Evolutionary conservation across 2,888 invertebrate species (phyloP).

Genomic region (Adelphocoris suturalis): DNA sequence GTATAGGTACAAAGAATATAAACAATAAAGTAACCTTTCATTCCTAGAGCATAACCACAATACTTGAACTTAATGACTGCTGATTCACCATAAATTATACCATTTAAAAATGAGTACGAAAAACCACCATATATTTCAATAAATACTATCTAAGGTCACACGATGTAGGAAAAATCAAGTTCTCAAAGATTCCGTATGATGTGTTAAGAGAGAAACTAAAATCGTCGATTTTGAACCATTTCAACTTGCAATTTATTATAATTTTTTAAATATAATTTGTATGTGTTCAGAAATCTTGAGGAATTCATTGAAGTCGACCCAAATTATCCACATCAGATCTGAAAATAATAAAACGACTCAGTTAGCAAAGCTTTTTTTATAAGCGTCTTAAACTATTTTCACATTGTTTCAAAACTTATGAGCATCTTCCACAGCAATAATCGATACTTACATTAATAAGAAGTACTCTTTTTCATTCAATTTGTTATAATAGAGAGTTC

Average conservation of each 20-base stretch:
- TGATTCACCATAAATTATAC: constrained; percentile 6
- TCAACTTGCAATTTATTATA: constrained; percentile 56
- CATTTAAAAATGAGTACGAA: background rate
- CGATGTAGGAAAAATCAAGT: background rate
- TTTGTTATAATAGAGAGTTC: too few species aligned
- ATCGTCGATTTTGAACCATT: constrained; percentile 40
- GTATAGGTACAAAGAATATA: constrained; percentile 23
- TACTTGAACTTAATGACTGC: constrained; percentile 48
- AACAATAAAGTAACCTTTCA: constrained; percentile 19
- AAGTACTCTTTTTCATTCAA: too few species aligned
- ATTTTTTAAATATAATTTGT: constrained; percentile 14
- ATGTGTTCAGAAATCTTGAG: constrained; percentile 63
- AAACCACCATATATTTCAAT: constrained; percentile 2
- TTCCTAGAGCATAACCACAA: constrained; percentile 27
- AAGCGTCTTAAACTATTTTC: too few species aligned
- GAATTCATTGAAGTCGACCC: constrained; percentile 60
- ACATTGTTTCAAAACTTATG: too few species aligned
- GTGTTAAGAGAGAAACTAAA: constrained; percentile 29
- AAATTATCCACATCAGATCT: constrained; percentile 71
- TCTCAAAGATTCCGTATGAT: constrained; percentile 6
- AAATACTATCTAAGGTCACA: constrained; percentile 20
- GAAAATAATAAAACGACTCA: constrained; percentile 48
- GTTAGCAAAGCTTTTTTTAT: background rate
- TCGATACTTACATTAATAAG: too few species aligned
- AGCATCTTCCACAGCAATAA: too few species aligned